Evolutionary conservation across 2,888 invertebrate genomes (phyloP).

Genomic region (Archips xylosteana): DNA sequence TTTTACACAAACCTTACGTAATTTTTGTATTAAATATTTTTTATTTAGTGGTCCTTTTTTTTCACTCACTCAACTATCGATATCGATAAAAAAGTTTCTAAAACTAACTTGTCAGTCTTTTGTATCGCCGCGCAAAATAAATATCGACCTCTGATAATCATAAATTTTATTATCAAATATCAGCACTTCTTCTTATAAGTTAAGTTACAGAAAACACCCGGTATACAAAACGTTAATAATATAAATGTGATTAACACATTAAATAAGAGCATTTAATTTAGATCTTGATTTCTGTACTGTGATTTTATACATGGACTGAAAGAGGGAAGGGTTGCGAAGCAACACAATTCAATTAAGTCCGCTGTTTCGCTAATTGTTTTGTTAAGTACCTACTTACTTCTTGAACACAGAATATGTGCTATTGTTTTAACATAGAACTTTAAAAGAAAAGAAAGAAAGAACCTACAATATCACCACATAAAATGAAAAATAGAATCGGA

Average conservation of each 20-base stretch:
- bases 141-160: too few relatives aligned
- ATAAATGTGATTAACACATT: not conserved
- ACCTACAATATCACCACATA: not conserved
- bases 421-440: not conserved
- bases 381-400: not conserved
- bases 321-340: not conserved
- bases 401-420: not conserved
- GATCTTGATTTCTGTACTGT: not conserved
- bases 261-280: not conserved
- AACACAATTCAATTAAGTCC: constrained; percentile 6
- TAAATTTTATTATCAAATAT: too few relatives aligned
- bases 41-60: too few relatives aligned
- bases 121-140: too few relatives aligned
- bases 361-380: not conserved
- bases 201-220: too few relatives aligned
- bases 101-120: too few relatives aligned
- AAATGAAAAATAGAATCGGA: not conserved
- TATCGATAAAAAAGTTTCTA: too few relatives aligned
- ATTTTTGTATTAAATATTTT: too few relatives aligned
- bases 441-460: not conserved
- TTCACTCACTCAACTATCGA: too few relatives aligned
- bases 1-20: too few relatives aligned
- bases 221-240: not conserved
- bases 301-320: not conserved
- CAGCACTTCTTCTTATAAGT: too few relatives aligned